Conservation (phyloP, 2,113 vertebrate species). For the Bufo bufo region DNA sequence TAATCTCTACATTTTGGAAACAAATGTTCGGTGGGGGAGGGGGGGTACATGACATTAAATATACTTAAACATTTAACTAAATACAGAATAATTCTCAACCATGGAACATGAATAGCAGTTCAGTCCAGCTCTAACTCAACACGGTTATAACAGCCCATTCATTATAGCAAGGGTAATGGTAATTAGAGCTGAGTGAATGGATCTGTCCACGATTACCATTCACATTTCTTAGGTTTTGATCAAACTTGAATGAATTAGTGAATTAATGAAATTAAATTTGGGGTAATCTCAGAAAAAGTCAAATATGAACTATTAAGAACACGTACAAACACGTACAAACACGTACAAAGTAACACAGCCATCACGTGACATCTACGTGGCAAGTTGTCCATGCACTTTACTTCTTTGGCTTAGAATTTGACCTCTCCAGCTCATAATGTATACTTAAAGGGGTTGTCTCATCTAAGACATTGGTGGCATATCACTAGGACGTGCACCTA, state of each 20-base stretch:
- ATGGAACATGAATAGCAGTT: conserved; percentile 5
- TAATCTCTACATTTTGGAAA: conserved; percentile 44
- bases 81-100: conserved; percentile 6
- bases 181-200: not conserved
- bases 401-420: too few relatives aligned
- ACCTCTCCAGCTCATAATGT: too few relatives aligned
- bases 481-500: too few relatives aligned
- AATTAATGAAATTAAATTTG: not conserved
- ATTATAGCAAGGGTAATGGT: not conserved
- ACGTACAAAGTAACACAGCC: too few relatives aligned
- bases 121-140: not conserved
- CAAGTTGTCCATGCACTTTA: too few relatives aligned
- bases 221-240: not conserved
- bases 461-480: too few relatives aligned
- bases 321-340: too few relatives aligned
- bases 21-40: conserved; percentile 19
- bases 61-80: conserved; percentile 41
- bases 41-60: conserved; percentile 30
- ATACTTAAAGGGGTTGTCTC: too few relatives aligned
- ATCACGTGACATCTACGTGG: too few relatives aligned
- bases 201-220: not conserved
- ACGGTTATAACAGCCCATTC: not conserved
- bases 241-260: not conserved
- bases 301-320: too few relatives aligned
- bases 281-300: not conserved